These are phyloP conservation scores for Isoperla grammatica DNA, from an alignment of 2,888 invertebrate genomes.

Conservation along the genomic window DNA sequence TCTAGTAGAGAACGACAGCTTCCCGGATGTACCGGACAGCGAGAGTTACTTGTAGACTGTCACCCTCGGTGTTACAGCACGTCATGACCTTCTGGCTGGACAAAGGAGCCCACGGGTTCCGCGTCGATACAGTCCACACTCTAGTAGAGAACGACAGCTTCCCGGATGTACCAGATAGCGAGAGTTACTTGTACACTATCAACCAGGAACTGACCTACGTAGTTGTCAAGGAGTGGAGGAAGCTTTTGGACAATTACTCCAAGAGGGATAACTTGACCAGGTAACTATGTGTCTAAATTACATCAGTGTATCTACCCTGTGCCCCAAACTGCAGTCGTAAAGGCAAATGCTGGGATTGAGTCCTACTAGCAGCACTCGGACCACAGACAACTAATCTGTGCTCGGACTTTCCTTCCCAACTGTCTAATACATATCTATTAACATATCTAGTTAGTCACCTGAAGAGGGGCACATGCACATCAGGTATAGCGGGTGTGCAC, in stretches of 20 bases:
- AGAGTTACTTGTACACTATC: conserved; percentile 57
- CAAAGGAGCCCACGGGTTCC: conserved; percentile 69
- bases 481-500: no score
- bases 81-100: conserved; percentile 67
- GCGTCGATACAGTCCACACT: conserved; percentile 52
- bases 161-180: conserved; percentile 46
- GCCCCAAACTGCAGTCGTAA: no score
- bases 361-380: no score
- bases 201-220: conserved; percentile 55
- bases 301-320: no score
- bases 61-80: conserved; percentile 48
- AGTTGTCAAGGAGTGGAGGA: conserved; percentile 53
- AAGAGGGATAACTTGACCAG: conserved; percentile 45
- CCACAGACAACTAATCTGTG: no score
- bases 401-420: no score
- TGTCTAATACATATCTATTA: no score
- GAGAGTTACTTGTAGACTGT: conserved; percentile 57
- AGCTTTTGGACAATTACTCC: conserved; percentile 49
- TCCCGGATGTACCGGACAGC: conserved; percentile 47
- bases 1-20: conserved; percentile 35
- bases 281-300: no score
- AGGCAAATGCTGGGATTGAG: no score
- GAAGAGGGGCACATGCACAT: no score
- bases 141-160: conserved; percentile 37
- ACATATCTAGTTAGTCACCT: no score